phyloP scores from a whole-genome alignment of 2,113 vertebrate genomes.

The Onychorhynchus coronatus region DNA sequence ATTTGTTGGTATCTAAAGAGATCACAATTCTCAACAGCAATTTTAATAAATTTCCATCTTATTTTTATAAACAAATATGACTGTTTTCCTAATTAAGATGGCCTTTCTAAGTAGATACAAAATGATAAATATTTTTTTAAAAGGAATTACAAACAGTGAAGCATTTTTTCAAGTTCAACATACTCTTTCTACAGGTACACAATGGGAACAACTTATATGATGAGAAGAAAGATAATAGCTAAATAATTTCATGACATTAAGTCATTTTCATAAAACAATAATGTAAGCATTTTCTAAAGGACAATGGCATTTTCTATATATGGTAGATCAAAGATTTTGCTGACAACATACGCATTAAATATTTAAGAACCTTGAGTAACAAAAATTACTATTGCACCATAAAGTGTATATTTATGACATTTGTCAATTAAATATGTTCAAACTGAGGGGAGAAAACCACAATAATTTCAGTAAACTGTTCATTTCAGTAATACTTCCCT shows the following conservation, averaged over 20 bases:
- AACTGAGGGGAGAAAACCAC: background rate
- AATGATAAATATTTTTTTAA: background rate
- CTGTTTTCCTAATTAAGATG: background rate
- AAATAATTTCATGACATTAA: background rate
- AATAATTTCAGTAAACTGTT: background rate
- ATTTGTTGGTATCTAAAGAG: background rate
- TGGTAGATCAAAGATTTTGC: background rate
- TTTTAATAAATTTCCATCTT: background rate
- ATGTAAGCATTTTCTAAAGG: background rate
- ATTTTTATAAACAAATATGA: background rate
- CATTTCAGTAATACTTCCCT: background rate
- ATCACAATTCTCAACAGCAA: background rate
- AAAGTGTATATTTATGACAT: background rate
- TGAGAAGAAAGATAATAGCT: background rate
- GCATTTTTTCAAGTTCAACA: background rate
- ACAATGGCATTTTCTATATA: background rate
- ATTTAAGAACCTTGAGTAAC: background rate
- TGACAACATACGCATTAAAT: background rate
- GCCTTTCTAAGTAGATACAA: background rate
- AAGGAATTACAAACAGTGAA: background rate
- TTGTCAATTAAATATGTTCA: background rate
- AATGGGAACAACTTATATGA: background rate
- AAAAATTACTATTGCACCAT: background rate
- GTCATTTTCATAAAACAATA: background rate
- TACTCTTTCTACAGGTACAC: background rate